Evolutionary conservation across 2,888 invertebrate genomes (phyloP).

Genomic region (Chymomyza fuscimana): DNA sequence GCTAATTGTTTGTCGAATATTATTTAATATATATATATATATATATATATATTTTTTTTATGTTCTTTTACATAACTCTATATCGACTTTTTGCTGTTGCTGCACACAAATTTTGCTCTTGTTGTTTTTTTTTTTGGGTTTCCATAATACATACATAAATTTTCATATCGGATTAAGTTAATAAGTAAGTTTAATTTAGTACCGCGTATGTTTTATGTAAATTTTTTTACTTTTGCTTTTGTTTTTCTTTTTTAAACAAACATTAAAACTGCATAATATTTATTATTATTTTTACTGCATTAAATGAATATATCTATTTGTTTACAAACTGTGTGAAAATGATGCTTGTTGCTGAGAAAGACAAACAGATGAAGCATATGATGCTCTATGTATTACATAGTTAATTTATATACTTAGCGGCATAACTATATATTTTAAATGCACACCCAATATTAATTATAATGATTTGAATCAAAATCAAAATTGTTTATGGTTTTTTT

Average conservation of each 20-base stretch:
- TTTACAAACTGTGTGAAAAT: neutral
- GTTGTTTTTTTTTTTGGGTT: neutral
- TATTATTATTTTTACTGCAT: neutral
- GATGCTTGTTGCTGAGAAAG: neutral
- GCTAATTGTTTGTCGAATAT: slow-evolving; percentile 2
- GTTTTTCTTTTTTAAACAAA: neutral
- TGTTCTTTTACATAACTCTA: neutral
- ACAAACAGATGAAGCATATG: too few species aligned
- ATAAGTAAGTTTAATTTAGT: neutral
- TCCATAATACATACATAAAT: neutral
- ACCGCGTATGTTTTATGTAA: neutral
- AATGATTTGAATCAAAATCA: neutral
- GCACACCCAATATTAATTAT: neutral
- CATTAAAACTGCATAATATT: neutral
- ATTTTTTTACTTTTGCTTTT: neutral
- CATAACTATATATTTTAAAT: neutral
- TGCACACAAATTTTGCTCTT: neutral
- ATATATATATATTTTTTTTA: neutral
- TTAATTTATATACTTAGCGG: neutral
- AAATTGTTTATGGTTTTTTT: neutral
- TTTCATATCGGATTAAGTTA: slow-evolving; percentile 3
- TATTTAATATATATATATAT: neutral
- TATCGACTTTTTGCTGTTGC: neutral
- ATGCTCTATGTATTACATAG: neutral
- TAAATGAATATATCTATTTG: neutral